Evolutionary conservation across 2,797 vertebrate species (phyloP), one percentile per base, ranked within the genome.

Genomic region (Girardinus metallicus): DNA sequence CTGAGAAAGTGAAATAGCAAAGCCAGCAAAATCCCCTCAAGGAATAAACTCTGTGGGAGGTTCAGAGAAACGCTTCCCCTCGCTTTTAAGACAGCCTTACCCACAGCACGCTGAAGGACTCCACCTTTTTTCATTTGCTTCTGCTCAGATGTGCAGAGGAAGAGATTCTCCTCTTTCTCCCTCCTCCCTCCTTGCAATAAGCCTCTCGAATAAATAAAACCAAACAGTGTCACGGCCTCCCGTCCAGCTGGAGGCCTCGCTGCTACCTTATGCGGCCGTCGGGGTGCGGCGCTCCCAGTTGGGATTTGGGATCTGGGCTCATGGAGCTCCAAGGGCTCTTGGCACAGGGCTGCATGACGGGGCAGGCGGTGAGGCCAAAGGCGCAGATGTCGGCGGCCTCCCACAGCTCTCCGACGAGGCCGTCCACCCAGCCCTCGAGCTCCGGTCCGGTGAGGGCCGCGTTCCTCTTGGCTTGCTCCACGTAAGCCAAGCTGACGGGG

Each of bases 241-340:
- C 64, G 91, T 92, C 93, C 92, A 93, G 92, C 91, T 90, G 92
- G 92, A 92, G 91, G 94, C 89, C 89, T 89, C 55, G 77, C 88
- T 94, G 98, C 98, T 99, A 99, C 98, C 99, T 99, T 93, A 99
- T 96, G 87, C 97, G 97, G 6, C 99, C 98, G 0, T 99, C 94
- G 0, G 95, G 94, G 60, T 96, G 97, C 55, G 98, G 90, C 0
- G 95, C 90, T 29, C 96, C 96, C 88, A 99, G 92, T 83, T 99
- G 97, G 0, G 98, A 97, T 88, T 99, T 99, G 90, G 98, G 98
- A 93, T 99, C 98, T 0, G 98, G 98, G 91, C 97, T 99, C 51
- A 98, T 94, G 68, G 99, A 98, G 93, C 98, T 99, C 99, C 99
- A 99, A 4, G 97, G 94, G 0, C 97, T 98, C 89, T 98, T 98